phyloP scores from a whole-genome alignment of 1,140 invertebrate species.

The Thereuonema tuberculata region DNA sequence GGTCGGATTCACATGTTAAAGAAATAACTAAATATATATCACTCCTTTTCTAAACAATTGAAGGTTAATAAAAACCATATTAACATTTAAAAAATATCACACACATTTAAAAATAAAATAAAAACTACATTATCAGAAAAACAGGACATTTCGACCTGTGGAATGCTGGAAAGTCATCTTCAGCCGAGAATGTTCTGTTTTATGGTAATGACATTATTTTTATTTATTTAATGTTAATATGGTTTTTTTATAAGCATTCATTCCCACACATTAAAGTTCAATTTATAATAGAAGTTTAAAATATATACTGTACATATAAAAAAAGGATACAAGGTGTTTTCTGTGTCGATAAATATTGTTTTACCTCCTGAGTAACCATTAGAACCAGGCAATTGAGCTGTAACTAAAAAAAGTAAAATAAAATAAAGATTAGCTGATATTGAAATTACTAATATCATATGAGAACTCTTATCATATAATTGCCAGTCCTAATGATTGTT shows the following conservation, averaged over 20 bases:
- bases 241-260: too few relatives aligned
- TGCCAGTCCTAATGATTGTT: neutral
- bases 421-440: neutral
- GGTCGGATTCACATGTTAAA: constrained; percentile 45
- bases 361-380: constrained; percentile 59
- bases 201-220: too few relatives aligned
- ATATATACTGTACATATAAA: neutral
- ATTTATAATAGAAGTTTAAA: too few relatives aligned
- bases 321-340: constrained; percentile 58
- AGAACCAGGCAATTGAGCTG: constrained; percentile 51
- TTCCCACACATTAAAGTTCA: too few relatives aligned
- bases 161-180: too few relatives aligned
- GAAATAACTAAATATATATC: neutral
- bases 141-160: too few relatives aligned
- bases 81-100: too few relatives aligned
- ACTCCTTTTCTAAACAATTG: constrained; percentile 3
- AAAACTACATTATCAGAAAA: neutral
- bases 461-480: neutral
- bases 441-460: neutral
- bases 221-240: too few relatives aligned
- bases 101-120: too few relatives aligned
- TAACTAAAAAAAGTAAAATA: constrained; percentile 35
- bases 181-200: too few relatives aligned
- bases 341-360: constrained; percentile 63
- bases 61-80: too few relatives aligned